Base-by-base conservation (phyloP, 2,888 invertebrate genomes). In the Pristionchus japonicus region DNA sequence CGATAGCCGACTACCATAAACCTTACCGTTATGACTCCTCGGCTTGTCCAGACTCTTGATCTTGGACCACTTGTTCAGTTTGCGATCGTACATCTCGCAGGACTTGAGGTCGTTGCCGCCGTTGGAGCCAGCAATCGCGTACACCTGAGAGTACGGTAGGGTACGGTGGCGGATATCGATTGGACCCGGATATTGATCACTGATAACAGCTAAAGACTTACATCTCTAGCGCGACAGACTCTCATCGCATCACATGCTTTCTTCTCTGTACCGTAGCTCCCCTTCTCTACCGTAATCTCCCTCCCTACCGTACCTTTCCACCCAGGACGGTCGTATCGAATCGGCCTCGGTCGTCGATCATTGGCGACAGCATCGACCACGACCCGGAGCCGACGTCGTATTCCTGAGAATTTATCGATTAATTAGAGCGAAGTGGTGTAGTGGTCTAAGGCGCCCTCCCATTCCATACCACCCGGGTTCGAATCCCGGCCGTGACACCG, bases 61-160 rank as follows among this genome's bases (percentile, higher is more conserved):
- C 64, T 88, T 85, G 57, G 96, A 96, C 90, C 96, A 95, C 74
- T 96, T 96, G 93, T 96, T 95, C 80, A 95, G 92, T 37, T 94
- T 94, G n/a, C 95, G 94, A 92, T 96, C 96, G 90, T 95, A 96
- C 94, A 96, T 96, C 94, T 97, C 97, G 3, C 96, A 96, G 0
- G 96, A 96, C 92, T 96, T 96, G 92, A 97, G 95, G 95, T 97
- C 97, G 20, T 96, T 96, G 90, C 96, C 96, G 0, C 97, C 97
- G 95, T 97, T 97, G 92, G 97, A 97, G 61, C 95, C 95, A n/a
- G 97, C 97, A 84, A 97, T 96, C 61, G 96, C 97, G 89, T 92
- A 94, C 37, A 94, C 88, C 87, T 90, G 31, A 49, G 43, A 52
- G n/a, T n/a, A n/a, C n/a, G n/a, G n/a, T 64, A 67, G 15, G 4